Base-by-base conservation (phyloP, 2,113 vertebrate species). In the Aix galericulata region DNA sequence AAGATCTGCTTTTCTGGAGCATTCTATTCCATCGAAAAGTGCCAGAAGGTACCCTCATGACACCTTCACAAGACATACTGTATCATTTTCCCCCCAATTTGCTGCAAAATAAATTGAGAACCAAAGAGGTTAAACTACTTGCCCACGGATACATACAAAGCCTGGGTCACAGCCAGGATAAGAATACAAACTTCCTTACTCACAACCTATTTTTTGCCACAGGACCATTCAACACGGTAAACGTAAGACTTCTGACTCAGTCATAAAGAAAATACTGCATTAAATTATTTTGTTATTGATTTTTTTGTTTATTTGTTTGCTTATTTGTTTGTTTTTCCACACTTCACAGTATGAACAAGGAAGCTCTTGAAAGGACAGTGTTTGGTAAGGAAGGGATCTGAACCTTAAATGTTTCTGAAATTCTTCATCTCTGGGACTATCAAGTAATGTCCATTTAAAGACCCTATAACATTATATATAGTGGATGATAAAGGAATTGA, bases 91-190 rank as follows among this genome's bases (percentile, higher is more conserved):
- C 36, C 50, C 50, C 85, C 50, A 56, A 1, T 94, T 94, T 94
- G 67, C 89, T 92, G 67, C 46, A 91, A 93, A 95, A 95, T 78
- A 94, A 94, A 95, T 93, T 95, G 86, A 94, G 17, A 88, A 81
- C 78, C 88, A 91, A 88, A 93, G 56, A 95, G 85, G 88, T 93
- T 91, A 95, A 80, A 63, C 52, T 86, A 42, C 68, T 91, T 83
- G 68, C 16, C 64, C 52, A 42, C 29, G 32, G 88, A 88, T 86
- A 90, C 85, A 86, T 31, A 75, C 26, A 67, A 62, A 93, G 34
- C 86, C 76, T 78, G 42, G 48, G 76, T 69, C 72, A 81, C 34
- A 64, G 60, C 60, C 72, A 78, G 44, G 56, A 53, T 89, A 88
- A 48, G 27, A 94, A 63, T 40, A 80, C 3, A 75, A 88, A 56